Evolutionary conservation across 2,888 invertebrate species (phyloP).

Genomic region (Hydriomena furcata): DNA sequence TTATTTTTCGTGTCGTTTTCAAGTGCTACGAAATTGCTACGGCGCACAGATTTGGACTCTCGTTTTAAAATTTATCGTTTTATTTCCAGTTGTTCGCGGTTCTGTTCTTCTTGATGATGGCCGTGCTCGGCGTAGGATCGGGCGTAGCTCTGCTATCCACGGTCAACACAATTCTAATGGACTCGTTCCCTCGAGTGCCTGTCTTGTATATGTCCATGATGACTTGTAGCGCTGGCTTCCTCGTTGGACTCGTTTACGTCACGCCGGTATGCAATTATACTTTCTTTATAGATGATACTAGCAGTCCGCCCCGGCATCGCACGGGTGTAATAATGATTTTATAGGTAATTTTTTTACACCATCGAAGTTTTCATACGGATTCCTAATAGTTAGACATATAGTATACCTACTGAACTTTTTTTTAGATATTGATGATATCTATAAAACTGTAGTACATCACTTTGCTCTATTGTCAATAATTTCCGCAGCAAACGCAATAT

Average conservation of each 20-base stretch:
- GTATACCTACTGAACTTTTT: no score
- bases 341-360: no score
- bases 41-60: background rate
- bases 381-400: no score
- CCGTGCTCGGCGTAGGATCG: conserved; percentile 90
- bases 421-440: no score
- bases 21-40: conserved; percentile 1
- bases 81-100: conserved; percentile 87
- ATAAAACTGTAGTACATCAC: no score
- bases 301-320: no score
- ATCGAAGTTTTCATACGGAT: no score
- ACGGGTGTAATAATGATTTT: no score
- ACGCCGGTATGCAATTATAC: conserved; percentile 85
- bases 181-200: conserved; percentile 85
- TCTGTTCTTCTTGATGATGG: conserved; percentile 92
- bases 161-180: conserved; percentile 86
- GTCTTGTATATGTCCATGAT: conserved; percentile 84
- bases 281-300: no score
- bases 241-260: conserved; percentile 87
- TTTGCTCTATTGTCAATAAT: no score
- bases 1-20: background rate
- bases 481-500: no score
- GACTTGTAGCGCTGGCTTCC: conserved; percentile 82
- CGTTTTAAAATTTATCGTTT: background rate
- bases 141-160: conserved; percentile 88